A percentile compares a stretch with the other conserved stretches of the same genome.
These are phyloP conservation scores for Hesperophylax magnus DNA, from an alignment of 1,140 invertebrate species.

Conservation along the genomic window DNA sequence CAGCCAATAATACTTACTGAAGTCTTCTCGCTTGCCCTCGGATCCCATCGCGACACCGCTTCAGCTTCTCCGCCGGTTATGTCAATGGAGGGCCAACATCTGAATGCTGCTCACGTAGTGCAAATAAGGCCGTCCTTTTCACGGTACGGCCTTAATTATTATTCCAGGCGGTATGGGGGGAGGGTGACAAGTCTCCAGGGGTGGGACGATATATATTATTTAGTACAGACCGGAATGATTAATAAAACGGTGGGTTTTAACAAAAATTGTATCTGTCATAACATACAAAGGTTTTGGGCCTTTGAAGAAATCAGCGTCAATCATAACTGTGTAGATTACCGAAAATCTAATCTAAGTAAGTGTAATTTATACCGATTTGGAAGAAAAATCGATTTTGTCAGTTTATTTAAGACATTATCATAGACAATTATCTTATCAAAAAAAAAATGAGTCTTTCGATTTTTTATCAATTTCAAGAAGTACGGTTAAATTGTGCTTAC, in stretches of 20 bases:
- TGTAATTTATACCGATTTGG: too few relatives aligned
- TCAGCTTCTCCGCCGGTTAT: conserved; percentile 30
- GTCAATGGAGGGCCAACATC: conserved; percentile 50
- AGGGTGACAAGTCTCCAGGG: conserved; percentile 11
- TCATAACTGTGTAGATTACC: too few relatives aligned
- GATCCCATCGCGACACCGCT: background rate
- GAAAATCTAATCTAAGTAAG: too few relatives aligned
- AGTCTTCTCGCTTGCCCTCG: conserved; percentile 10
- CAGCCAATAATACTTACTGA: background rate
- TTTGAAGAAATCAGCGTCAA: too few relatives aligned
- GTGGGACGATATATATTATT: too few relatives aligned
- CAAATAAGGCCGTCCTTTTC: conserved; percentile 56
- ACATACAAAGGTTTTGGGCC: too few relatives aligned
- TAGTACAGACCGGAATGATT: background rate
- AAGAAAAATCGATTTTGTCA: too few relatives aligned
- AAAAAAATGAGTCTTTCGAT: too few relatives aligned
- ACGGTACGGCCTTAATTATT: conserved; percentile 56
- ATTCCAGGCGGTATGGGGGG: conserved; percentile 22
- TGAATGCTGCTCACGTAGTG: conserved; percentile 53
- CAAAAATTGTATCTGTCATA: background rate
- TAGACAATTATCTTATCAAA: too few relatives aligned
- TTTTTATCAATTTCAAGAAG: too few relatives aligned
- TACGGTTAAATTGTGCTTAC: too few relatives aligned
- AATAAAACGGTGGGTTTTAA: background rate
- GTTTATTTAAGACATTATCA: too few relatives aligned